Percentiles rank a stretch among this genome's conserved stretches.
phyloP scores from a whole-genome alignment of 2,797 vertebrate genomes.

The Hemibagrus guttatus region DNA sequence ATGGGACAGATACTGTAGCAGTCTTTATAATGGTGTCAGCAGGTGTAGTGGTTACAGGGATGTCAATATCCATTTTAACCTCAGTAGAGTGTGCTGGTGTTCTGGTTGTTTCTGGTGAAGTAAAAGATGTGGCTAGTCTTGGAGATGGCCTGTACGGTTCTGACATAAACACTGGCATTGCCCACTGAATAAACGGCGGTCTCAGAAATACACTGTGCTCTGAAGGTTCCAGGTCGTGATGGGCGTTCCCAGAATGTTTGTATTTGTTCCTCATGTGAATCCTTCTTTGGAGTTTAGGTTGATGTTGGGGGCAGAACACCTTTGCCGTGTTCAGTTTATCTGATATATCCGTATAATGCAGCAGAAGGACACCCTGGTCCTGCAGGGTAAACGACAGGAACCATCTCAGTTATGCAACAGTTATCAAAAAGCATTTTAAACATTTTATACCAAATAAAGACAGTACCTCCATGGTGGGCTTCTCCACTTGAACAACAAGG shows the following conservation, averaged over 20 bases:
- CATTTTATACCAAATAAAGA: not conserved
- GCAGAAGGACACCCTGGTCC: not conserved
- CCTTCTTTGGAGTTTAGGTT: not conserved
- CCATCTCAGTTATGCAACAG: not conserved
- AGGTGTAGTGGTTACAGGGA: not conserved
- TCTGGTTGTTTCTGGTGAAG: not conserved
- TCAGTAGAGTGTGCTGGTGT: not conserved
- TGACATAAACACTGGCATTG: not conserved
- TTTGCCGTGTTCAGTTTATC: not conserved
- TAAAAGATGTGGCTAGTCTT: not conserved
- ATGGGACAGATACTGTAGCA: not conserved
- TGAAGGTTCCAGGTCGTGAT: not conserved
- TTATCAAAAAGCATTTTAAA: not conserved
- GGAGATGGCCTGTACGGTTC: not conserved
- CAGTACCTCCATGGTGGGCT: not conserved
- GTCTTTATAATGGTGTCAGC: not conserved
- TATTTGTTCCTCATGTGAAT: not conserved
- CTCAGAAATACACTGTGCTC: not conserved
- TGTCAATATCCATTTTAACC: no score
- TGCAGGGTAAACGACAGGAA: not conserved
- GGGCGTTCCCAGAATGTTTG: not conserved
- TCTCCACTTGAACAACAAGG: constrained; percentile 5
- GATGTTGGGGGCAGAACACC: not conserved
- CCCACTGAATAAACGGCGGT: not conserved
- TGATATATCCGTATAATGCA: not conserved